Base-by-base conservation (phyloP, 2,888 invertebrate genomes). In the Tetranychus piercei region DNA sequence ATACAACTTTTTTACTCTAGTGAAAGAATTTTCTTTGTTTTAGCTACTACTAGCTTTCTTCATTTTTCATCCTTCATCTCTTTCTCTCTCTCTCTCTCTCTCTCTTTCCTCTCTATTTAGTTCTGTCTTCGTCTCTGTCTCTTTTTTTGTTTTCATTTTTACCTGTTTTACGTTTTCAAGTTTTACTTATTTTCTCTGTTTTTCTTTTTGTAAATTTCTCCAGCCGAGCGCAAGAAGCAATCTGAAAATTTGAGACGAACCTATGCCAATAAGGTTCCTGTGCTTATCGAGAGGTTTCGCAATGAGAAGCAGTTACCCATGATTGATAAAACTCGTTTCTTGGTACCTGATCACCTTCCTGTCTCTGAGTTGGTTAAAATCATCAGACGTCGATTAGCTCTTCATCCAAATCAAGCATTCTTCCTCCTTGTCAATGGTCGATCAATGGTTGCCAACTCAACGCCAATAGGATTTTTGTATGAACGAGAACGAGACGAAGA, bases 401-500 rank as follows among this genome's bases (percentile, higher is more conserved):
- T 86, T 74, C 82, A 81, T 78, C 84, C 82, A 72, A 83, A 81
- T 77, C 85, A 83, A 79, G 79, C 79, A 9, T 79, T 93, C 80
- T 93, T 90, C 81, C 84, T 93, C 77, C 85, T 92, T 79, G 88
- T 92, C 69, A 90, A 91, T 84, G 90, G 92, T 82, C 87, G 88
- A 80, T 89, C 90, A 74, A 88, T 92, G 86, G 86, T 90, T 20
- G 89, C 89, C 78, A 87, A 91, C 83, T 90, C 90, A 44, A 85
- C 89, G 79, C 90, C 91, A 0, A 86, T 93, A 84, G 87, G 89
- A 0, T 90, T 92, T 82, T 87, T 91, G 0, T 91, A 92, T 83
- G 86, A 87, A 66, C 87, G 88, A 76, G 88, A 89, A 79, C 87
- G 88, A 70, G 89, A 90, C 78, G 88, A 88, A 65, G 92, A 92